Conservation (phyloP, 1,140 invertebrate species). For the Parasteatoda tepidariorum region DNA sequence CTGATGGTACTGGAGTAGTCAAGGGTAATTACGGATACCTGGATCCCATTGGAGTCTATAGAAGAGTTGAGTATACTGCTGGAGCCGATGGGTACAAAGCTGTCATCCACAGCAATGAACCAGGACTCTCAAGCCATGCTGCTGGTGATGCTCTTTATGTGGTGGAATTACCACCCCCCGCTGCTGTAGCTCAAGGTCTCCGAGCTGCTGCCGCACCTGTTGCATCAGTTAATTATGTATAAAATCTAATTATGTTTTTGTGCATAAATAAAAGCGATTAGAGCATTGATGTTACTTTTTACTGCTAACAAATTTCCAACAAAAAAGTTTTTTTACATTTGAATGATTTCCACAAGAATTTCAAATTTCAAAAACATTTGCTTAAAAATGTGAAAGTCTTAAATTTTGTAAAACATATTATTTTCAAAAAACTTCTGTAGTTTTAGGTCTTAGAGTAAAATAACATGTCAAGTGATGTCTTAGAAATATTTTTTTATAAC, state of each 20-base stretch:
- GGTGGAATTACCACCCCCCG: not conserved
- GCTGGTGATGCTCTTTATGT: slow-evolving; percentile 71
- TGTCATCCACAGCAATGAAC: slow-evolving; percentile 58
- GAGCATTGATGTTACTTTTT: too few relatives aligned
- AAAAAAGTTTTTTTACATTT: too few relatives aligned
- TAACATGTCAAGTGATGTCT: too few relatives aligned
- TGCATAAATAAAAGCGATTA: not conserved
- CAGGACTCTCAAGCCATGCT: slow-evolving; percentile 32
- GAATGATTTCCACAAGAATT: too few relatives aligned
- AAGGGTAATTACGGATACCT: slow-evolving; percentile 45
- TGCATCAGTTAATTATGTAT: not conserved
- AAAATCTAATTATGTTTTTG: not conserved
- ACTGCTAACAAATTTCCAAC: too few relatives aligned
- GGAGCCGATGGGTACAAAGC: slow-evolving; percentile 58
- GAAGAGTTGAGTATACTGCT: slow-evolving; percentile 61
- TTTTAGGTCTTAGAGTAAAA: too few relatives aligned
- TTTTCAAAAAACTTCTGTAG: too few relatives aligned
- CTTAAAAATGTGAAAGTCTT: too few relatives aligned
- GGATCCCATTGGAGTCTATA: slow-evolving; percentile 38
- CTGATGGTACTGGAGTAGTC: slow-evolving; percentile 45
- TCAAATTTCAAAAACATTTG: too few relatives aligned
- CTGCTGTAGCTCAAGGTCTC: slow-evolving; percentile 2
- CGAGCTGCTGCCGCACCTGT: not conserved
- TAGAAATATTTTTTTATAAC: too few relatives aligned
- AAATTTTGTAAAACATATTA: too few relatives aligned